Conservation (phyloP, 2,113 vertebrate species). For the Ochotona princeps region DNA sequence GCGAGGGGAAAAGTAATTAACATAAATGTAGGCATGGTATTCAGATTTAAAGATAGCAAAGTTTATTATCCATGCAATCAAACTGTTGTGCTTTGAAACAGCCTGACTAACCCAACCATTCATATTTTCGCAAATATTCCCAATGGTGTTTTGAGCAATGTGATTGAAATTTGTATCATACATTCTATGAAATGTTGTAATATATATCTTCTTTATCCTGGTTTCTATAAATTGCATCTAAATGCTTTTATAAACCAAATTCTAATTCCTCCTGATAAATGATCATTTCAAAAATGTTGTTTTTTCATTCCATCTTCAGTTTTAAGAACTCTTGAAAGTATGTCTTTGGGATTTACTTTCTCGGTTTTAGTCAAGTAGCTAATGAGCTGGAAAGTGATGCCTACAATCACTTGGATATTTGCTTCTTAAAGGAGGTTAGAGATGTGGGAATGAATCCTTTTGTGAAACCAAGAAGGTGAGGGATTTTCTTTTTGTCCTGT, state of each 20-base stretch:
- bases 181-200: not conserved
- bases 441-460: constrained; percentile 52
- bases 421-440: constrained; percentile 56
- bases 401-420: constrained; percentile 5
- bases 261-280: not conserved
- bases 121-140: not conserved
- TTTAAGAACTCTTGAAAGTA: constrained; percentile 32
- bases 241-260: constrained; percentile 11
- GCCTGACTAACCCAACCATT: not conserved
- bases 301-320: not conserved
- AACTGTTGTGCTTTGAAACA: not conserved
- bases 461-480: constrained; percentile 7
- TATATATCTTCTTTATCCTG: not conserved
- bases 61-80: not conserved
- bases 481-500: constrained; percentile 4
- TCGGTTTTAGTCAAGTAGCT: not conserved
- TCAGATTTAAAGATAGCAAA: not conserved
- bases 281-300: constrained; percentile 12
- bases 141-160: not conserved
- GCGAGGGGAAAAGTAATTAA: not conserved
- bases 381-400: constrained; percentile 55
- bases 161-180: not conserved
- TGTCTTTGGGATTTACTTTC: constrained; percentile 32
- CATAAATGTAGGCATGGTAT: not conserved
- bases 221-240: constrained; percentile 16